Conservation (phyloP, 2,797 vertebrate species). For the Naso thynnoides region DNA sequence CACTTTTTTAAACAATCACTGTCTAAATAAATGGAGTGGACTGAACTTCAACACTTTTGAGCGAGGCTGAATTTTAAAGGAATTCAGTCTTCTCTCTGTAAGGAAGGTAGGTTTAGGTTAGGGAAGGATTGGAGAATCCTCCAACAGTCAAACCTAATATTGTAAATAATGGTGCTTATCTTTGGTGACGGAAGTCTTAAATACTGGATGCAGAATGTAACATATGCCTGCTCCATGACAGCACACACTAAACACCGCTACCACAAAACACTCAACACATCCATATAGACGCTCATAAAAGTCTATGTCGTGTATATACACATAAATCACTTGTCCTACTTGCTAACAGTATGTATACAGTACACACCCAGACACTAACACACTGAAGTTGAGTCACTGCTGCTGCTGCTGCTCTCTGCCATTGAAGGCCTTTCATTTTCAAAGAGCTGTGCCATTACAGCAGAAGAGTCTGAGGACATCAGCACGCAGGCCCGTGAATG, state of each 20-base stretch:
- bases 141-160: conserved; percentile 16
- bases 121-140: conserved; percentile 15
- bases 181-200: conserved; percentile 53
- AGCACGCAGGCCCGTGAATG: conserved; percentile 30
- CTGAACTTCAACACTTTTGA: too few species aligned
- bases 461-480: conserved; percentile 57
- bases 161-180: conserved; percentile 64
- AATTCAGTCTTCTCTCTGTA: not conserved
- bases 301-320: conserved; percentile 51
- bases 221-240: conserved; percentile 36
- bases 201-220: conserved; percentile 27
- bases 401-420: conserved; percentile 43
- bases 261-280: conserved; percentile 29
- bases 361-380: conserved; percentile 64
- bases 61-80: not conserved
- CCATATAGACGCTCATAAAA: conserved; percentile 58
- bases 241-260: conserved; percentile 11
- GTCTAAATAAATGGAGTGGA: not conserved
- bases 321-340: conserved; percentile 52
- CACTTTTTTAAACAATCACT: not conserved
- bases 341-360: conserved; percentile 63
- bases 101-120: not conserved
- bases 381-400: conserved; percentile 47
- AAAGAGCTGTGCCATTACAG: conserved; percentile 67
- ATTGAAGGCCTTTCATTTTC: conserved; percentile 67